Evolutionary conservation across 2,113 vertebrate genomes (phyloP).

Genomic region (Tupaia chinensis): DNA sequence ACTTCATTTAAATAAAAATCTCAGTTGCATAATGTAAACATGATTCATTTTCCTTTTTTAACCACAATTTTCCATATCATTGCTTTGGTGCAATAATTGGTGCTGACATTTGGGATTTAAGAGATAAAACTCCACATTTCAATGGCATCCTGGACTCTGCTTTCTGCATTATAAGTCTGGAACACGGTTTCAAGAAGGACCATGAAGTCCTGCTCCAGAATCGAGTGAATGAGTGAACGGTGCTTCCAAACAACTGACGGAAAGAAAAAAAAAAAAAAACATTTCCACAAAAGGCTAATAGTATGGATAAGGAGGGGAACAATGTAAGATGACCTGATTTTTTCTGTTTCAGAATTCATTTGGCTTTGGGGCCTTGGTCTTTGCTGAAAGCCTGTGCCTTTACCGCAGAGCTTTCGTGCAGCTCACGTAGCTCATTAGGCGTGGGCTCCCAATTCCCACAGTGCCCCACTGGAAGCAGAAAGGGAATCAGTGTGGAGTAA

Average conservation of each 20-base stretch:
- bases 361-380: background rate
- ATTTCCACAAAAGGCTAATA: conserved; percentile 6
- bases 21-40: conserved; percentile 2
- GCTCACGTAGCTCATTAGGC: background rate
- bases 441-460: background rate
- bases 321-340: background rate
- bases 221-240: background rate
- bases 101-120: background rate
- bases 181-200: background rate
- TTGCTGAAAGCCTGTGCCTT: background rate
- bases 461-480: background rate
- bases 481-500: background rate
- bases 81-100: background rate
- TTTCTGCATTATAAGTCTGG: background rate
- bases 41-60: conserved; percentile 7
- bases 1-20: background rate
- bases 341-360: background rate
- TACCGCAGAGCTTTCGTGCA: background rate
- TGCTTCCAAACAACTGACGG: background rate
- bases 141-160: background rate
- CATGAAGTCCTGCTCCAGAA: background rate
- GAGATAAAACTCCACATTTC: background rate
- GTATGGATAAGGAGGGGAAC: background rate
- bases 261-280: background rate
- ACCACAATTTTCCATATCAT: background rate